Percentiles rank a stretch among this genome's conserved stretches.
Evolutionary conservation across 1,140 invertebrate species (phyloP).

Genomic region (Reticulitermes speratus): DNA sequence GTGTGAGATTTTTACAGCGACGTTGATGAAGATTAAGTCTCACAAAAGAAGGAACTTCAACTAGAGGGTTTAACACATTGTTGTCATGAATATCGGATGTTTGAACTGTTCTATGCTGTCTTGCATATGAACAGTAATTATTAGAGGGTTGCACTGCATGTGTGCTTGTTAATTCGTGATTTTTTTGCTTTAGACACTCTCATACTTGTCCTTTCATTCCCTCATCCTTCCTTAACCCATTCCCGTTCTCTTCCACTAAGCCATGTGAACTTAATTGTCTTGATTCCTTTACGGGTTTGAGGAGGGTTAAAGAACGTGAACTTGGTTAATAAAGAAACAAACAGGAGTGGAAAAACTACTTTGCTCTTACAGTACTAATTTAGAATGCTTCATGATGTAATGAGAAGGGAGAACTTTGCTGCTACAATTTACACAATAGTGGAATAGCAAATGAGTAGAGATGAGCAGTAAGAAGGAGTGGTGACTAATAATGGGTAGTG

Average conservation of each 20-base stretch:
- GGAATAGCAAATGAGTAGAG: neutral
- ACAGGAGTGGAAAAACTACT: neutral
- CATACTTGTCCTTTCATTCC: neutral
- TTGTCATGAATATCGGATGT: neutral
- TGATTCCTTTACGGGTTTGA: neutral
- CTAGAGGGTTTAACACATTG: too few relatives aligned
- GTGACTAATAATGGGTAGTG: neutral
- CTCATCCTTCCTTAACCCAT: neutral
- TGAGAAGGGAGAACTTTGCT: constrained; percentile 1
- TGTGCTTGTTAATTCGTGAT: neutral
- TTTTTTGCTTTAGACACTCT: neutral
- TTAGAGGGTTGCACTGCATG: neutral
- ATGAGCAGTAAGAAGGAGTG: neutral
- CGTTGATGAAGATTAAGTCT: too few relatives aligned
- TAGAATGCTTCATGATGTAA: neutral
- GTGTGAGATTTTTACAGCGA: too few relatives aligned
- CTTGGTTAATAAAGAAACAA: constrained; percentile 17
- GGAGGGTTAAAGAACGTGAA: neutral
- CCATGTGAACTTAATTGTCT: constrained; percentile 11
- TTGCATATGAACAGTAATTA: too few relatives aligned
- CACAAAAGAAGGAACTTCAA: too few relatives aligned
- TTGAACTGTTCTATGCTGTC: too few relatives aligned
- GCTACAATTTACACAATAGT: constrained; percentile 17
- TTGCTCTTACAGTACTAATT: neutral
- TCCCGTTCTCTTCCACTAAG: neutral